A percentile compares a stretch with the other conserved stretches of the same genome.
Evolutionary conservation across 1,140 invertebrate genomes (phyloP).

Genomic region (Macrotrachela quadricornifera): DNA sequence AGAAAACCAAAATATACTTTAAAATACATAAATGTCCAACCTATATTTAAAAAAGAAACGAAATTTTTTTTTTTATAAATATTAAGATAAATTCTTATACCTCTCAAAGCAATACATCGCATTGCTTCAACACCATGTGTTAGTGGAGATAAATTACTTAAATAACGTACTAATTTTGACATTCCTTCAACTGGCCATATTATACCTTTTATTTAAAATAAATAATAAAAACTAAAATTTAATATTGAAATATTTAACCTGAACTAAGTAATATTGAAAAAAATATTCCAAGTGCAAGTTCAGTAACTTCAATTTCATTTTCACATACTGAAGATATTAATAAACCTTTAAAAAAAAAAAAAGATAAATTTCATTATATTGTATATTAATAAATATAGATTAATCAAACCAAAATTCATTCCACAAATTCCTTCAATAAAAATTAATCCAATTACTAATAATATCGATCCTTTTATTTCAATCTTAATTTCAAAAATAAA

Average conservation of each 20-base stretch:
- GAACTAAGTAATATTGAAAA: slow-evolving; percentile 61
- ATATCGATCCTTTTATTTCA: slow-evolving; percentile 51
- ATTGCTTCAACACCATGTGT: slow-evolving; percentile 72
- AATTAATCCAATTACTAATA: slow-evolving; percentile 50
- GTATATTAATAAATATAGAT: too few relatives aligned
- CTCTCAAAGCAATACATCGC: slow-evolving; percentile 62
- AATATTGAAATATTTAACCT: too few relatives aligned
- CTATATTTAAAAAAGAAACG: neutral
- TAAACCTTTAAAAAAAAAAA: neutral
- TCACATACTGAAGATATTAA: neutral
- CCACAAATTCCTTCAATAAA: slow-evolving; percentile 59
- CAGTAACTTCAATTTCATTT: slow-evolving; percentile 70
- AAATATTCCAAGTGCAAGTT: slow-evolving; percentile 71
- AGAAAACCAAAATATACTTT: slow-evolving; percentile 3
- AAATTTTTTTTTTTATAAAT: neutral
- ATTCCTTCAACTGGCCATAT: slow-evolving; percentile 77
- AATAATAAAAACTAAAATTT: too few relatives aligned
- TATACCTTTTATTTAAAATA: slow-evolving; percentile 39
- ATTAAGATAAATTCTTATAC: slow-evolving; percentile 27
- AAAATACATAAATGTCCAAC: neutral
- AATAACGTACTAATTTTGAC: slow-evolving; percentile 54
- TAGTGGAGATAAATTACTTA: slow-evolving; percentile 60
- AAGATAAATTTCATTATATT: neutral
- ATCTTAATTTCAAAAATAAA: slow-evolving; percentile 32
- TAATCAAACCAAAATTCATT: slow-evolving; percentile 56